Conservation (phyloP, 2,113 vertebrate genomes). For the Cinclus mexicanus region DNA sequence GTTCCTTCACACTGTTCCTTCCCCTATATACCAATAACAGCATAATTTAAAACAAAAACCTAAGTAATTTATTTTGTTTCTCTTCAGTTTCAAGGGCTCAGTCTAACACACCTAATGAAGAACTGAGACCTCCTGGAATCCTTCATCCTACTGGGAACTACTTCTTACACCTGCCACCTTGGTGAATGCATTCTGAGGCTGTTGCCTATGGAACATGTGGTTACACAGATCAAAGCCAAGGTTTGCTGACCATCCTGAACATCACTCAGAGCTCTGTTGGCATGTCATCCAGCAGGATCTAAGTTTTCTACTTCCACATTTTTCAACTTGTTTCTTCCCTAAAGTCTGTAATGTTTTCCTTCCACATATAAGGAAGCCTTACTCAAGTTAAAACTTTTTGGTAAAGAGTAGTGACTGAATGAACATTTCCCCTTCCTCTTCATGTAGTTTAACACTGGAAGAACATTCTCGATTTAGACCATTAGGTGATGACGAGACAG, state of each 20-base stretch:
- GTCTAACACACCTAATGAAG: neutral
- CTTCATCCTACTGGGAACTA: neutral
- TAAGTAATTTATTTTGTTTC: neutral
- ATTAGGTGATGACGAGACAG: neutral
- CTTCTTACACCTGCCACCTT: neutral
- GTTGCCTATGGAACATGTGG: accelerated
- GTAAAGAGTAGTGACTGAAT: neutral
- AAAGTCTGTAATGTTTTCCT: neutral
- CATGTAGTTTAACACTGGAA: neutral
- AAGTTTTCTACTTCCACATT: neutral
- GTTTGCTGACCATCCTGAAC: neutral
- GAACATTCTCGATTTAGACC: neutral
- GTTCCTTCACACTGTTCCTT: neutral
- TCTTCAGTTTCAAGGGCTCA: neutral
- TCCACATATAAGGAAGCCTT: neutral
- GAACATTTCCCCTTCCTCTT: neutral
- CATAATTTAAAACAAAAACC: neutral
- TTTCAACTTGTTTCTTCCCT: neutral
- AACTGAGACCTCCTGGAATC: neutral
- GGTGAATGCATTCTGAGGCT: neutral
- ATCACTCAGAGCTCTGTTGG: neutral
- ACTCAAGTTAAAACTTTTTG: neutral
- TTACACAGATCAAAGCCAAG: neutral
- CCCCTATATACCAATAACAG: neutral
- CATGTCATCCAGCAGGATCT: neutral